These are phyloP conservation scores for Montipora efflorescens DNA, from an alignment of 64 coral and sea anemone genomes.

Conservation along the genomic window DNA sequence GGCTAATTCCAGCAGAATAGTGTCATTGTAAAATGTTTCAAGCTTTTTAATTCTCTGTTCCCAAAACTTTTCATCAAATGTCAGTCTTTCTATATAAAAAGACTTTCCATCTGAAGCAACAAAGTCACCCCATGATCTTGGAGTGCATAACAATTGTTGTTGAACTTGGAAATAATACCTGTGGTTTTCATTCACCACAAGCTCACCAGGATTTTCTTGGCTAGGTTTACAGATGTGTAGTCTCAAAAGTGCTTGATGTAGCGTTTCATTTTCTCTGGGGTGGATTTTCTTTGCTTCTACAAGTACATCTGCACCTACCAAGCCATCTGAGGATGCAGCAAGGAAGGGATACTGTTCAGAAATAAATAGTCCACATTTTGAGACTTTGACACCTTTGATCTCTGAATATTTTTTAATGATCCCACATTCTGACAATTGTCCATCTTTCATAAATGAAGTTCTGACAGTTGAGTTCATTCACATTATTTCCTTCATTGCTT, in stretches of 20 bases:
- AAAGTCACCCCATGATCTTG: slow-evolving; percentile 72
- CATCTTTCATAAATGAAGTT: slow-evolving; percentile 34
- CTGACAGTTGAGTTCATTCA: not conserved
- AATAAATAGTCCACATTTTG: slow-evolving; percentile 69
- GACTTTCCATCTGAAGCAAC: slow-evolving; percentile 61
- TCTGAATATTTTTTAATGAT: slow-evolving; percentile 60
- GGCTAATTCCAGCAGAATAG: slow-evolving; percentile 39
- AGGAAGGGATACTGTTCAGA: slow-evolving; percentile 66
- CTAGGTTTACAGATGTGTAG: slow-evolving; percentile 40
- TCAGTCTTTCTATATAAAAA: slow-evolving; percentile 43
- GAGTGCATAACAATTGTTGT: slow-evolving; percentile 60
- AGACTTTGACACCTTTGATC: slow-evolving; percentile 44
- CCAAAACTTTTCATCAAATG: slow-evolving; percentile 46
- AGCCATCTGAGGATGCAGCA: slow-evolving; percentile 74
- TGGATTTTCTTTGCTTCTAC: slow-evolving; percentile 66
- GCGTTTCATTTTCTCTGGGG: slow-evolving; percentile 67
- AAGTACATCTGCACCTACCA: slow-evolving; percentile 60
- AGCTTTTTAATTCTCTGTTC: slow-evolving; percentile 3
- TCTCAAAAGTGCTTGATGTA: slow-evolving; percentile 67
- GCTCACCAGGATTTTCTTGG: slow-evolving; percentile 34
- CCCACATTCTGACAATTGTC: slow-evolving; percentile 37
- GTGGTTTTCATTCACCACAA: slow-evolving; percentile 66
- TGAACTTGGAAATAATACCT: slow-evolving; percentile 71
- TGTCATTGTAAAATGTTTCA: slow-evolving; percentile 56
- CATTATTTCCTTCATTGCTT: slow-evolving; percentile 49